Conservation (phyloP, 2,888 invertebrate genomes). For the Pristionchus fissidentatus region DNA sequence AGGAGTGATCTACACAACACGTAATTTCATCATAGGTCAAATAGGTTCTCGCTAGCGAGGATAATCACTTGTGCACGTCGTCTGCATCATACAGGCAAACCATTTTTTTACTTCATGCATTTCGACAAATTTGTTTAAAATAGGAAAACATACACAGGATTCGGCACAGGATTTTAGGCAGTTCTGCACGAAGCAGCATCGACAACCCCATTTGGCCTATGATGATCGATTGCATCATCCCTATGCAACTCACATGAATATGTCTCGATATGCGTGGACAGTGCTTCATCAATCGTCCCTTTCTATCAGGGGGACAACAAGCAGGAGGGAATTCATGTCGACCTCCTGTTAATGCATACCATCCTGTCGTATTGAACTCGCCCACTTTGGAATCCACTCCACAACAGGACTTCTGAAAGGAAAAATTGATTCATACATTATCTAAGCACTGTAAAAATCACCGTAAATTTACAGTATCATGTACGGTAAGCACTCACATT, state of each 20-base stretch:
- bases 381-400: slow-evolving; percentile 74
- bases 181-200: not conserved
- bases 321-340: slow-evolving; percentile 72
- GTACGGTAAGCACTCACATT: too few relatives aligned
- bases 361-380: slow-evolving; percentile 70
- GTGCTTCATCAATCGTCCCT: slow-evolving; percentile 63
- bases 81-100: too few relatives aligned
- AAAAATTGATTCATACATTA: not conserved
- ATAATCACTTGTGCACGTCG: too few relatives aligned
- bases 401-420: slow-evolving; percentile 70
- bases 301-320: slow-evolving; percentile 70
- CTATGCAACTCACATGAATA: slow-evolving; percentile 68
- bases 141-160: too few relatives aligned
- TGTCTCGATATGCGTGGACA: slow-evolving; percentile 71
- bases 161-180: too few relatives aligned
- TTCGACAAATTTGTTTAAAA: not conserved
- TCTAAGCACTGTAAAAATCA: too few relatives aligned
- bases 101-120: not conserved
- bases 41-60: slow-evolving; percentile 40
- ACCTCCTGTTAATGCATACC: slow-evolving; percentile 67
- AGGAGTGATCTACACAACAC: too few relatives aligned
- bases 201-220: not conserved
- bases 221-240: not conserved
- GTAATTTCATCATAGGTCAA: too few relatives aligned
- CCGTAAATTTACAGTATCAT: too few relatives aligned